Conservation (phyloP, 2,113 vertebrate genomes). For the Acinonyx jubatus region DNA sequence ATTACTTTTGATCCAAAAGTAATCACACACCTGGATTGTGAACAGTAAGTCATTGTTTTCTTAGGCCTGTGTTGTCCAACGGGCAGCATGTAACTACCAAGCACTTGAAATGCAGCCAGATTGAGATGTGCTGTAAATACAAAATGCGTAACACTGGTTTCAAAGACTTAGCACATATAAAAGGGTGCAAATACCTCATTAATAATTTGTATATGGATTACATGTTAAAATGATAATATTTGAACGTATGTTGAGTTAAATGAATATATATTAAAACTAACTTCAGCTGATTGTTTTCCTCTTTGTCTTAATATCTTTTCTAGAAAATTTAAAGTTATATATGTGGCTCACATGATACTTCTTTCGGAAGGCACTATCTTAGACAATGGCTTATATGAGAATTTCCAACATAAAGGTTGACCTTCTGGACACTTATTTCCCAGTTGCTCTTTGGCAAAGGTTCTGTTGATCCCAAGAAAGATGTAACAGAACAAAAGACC, state of each 20-base stretch:
- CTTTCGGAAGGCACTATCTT: background rate
- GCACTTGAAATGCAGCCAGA: background rate
- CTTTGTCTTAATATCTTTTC: background rate
- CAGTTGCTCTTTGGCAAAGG: background rate
- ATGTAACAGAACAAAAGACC: background rate
- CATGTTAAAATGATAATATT: background rate
- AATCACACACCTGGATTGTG: background rate
- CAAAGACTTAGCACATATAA: background rate
- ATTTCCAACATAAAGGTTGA: background rate
- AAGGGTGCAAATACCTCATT: background rate
- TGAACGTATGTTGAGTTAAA: background rate
- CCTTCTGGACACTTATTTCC: background rate
- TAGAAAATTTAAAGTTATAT: background rate
- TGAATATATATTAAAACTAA: background rate
- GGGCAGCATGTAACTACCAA: background rate
- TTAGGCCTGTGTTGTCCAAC: background rate
- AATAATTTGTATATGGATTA: background rate
- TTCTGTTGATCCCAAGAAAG: background rate
- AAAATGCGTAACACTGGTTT: background rate
- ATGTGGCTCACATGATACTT: background rate
- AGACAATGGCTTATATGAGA: background rate
- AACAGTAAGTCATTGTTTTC: background rate
- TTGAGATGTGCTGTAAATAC: background rate
- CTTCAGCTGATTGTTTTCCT: background rate
- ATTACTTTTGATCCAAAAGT: slow-evolving; percentile 27